Percentiles rank a stretch among this genome's conserved stretches.
These are phyloP conservation scores for Chlamydotis undulata DNA, from an alignment of 2,113 vertebrate genomes.

Conservation along the genomic window DNA sequence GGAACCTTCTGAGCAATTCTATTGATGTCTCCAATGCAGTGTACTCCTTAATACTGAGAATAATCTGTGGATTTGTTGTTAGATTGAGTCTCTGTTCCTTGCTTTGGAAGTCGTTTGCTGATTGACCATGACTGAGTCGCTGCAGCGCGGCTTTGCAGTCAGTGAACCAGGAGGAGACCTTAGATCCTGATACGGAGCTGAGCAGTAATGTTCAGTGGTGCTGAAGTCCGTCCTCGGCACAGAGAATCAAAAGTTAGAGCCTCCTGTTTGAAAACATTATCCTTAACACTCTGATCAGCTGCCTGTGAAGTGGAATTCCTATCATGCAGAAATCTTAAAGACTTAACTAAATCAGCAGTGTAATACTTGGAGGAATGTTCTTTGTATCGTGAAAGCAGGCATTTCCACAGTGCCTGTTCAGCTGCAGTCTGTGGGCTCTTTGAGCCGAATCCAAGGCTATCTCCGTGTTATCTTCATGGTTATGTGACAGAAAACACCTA, in stretches of 20 bases:
- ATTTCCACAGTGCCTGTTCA: not conserved
- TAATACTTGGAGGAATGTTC: not conserved
- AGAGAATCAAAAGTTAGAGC: not conserved
- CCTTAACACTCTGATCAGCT: not conserved
- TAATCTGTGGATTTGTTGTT: not conserved
- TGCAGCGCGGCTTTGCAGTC: not conserved
- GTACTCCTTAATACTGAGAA: not conserved
- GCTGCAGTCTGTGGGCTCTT: not conserved
- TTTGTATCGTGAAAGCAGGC: rapidly evolving
- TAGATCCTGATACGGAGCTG: rapidly evolving
- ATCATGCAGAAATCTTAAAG: not conserved
- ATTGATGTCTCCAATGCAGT: rapidly evolving
- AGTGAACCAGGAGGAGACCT: not conserved
- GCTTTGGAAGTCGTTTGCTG: not conserved
- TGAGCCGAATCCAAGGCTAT: not conserved
- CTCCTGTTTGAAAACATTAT: not conserved
- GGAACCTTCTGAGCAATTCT: not conserved
- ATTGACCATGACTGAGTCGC: rapidly evolving
- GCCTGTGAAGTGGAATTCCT: not conserved
- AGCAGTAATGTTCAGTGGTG: not conserved
- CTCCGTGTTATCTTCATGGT: not conserved
- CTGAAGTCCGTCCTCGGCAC: not conserved
- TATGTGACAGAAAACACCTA: not conserved
- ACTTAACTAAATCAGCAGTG: rapidly evolving
- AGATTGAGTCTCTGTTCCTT: not conserved